A percentile compares a stretch with the other conserved stretches of the same genome.
phyloP scores from a whole-genome alignment of 2,797 vertebrate species.

The Tapera naevia region DNA sequence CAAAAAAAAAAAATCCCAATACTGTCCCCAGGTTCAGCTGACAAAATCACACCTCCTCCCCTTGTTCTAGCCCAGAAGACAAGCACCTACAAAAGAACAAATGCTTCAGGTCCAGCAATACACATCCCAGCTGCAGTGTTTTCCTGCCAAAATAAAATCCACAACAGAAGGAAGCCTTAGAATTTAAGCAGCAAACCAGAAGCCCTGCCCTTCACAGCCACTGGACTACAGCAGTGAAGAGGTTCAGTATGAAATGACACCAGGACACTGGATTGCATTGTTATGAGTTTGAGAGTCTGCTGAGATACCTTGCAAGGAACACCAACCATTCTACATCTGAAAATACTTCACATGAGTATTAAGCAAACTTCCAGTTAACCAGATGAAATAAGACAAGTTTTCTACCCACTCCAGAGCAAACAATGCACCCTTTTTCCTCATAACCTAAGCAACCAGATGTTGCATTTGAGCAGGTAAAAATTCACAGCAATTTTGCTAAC shows the following conservation, averaged over 20 bases:
- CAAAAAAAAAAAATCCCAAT: not conserved
- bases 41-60: not conserved
- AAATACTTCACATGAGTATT: not conserved
- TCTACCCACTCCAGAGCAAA: not conserved
- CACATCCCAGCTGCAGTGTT: accelerated
- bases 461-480: not conserved
- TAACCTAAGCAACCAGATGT: not conserved
- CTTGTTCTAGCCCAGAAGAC: not conserved
- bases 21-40: not conserved
- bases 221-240: not conserved
- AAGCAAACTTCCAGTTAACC: not conserved
- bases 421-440: not conserved
- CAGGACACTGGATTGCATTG: not conserved
- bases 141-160: not conserved
- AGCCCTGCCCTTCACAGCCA: not conserved
- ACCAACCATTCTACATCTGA: not conserved
- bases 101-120: not conserved
- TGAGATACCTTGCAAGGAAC: not conserved
- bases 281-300: not conserved
- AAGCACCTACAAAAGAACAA: not conserved
- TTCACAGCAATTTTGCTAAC: not conserved
- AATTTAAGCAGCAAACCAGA: not conserved
- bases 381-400: not conserved
- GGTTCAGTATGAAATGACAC: accelerated
- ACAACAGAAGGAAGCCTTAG: not conserved